Conservation (phyloP, 2,797 vertebrate genomes). For the Centropyge bicolor region DNA sequence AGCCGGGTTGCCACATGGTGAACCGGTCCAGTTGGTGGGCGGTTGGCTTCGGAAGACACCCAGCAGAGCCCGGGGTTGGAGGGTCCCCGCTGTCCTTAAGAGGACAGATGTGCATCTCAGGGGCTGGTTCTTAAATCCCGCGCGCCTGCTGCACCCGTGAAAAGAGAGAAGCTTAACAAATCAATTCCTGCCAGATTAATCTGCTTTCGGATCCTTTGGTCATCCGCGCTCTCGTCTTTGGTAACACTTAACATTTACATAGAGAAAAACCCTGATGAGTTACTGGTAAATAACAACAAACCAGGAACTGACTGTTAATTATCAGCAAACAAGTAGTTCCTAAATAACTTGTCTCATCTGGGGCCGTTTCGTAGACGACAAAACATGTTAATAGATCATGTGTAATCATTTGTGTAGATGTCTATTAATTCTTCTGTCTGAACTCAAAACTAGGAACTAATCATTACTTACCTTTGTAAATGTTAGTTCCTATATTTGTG, state of each 20-base stretch:
- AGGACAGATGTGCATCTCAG: conserved; percentile 75
- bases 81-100: conserved; percentile 52
- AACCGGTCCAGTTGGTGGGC: conserved; percentile 53
- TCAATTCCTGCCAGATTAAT: conserved; percentile 81
- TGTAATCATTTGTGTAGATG: not conserved
- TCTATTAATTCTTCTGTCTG: not conserved
- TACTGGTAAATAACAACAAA: conserved; percentile 19
- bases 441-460: not conserved
- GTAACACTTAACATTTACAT: conserved; percentile 32
- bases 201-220: conserved; percentile 74
- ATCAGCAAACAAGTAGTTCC: conserved; percentile 12
- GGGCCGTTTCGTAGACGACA: not conserved
- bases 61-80: conserved; percentile 32
- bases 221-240: conserved; percentile 68
- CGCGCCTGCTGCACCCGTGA: conserved; percentile 74
- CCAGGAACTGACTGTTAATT: conserved; percentile 22
- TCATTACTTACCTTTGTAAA: not conserved
- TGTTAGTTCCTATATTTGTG: not conserved
- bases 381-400: not conserved
- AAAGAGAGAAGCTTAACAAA: conserved; percentile 83
- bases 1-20: conserved; percentile 26
- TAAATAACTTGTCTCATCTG: not conserved
- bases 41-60: conserved; percentile 41
- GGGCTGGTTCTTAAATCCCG: conserved; percentile 76
- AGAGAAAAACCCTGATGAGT: conserved; percentile 18